Evolutionary conservation across 2,888 invertebrate genomes (phyloP), one percentile per base, ranked within the genome.

Genomic region (Spilosoma lubricipeda): DNA sequence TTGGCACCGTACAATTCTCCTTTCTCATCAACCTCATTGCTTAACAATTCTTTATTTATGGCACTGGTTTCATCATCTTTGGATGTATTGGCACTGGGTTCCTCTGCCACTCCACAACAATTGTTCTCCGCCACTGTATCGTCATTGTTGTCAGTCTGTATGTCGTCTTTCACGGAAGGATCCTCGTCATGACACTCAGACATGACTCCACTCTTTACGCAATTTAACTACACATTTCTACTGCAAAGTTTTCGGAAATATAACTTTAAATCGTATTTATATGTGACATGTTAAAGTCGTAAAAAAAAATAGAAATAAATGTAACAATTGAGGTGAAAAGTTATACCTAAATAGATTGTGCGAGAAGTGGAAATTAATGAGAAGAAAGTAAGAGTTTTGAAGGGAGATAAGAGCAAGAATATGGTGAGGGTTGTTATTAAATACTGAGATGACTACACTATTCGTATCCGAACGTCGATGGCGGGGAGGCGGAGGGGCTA

Each of bases 101-200:
- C 85, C 67, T 80, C 84, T 67, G 78, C 76, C 73, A 81, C 84
- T 71, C 82, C 77, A 33, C 71, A 76, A 69, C 86, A 85, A 70
- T 86, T 84, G 72, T 83, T 79, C 78, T 81, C 82, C 73, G 77
- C 74, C 74, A 80, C 84, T 75, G 79, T 77, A 70, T 87, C 84
- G 73, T 82, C 77, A 39, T 74, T 77, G 70, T 87, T 85, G 69
- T 87, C 85, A 72, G 84, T 82, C 71, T 88, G 85, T 76, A 86
- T 82, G 30, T 87, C 88, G 56, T 88, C 86, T 80, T 88, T 90
- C 81, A 88, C 87, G 76, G 85, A 83, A 88, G 88, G 89, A 80
- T 90, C 88, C 74, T 82, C 88, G 90, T 90, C 93, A 93, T 93
- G 89, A 82, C 92, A 89, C 80, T 92, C 92, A 91, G 94, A 95